Evolutionary conservation across 2,888 invertebrate genomes (phyloP).

Genomic region (Ptilodon capucinus): DNA sequence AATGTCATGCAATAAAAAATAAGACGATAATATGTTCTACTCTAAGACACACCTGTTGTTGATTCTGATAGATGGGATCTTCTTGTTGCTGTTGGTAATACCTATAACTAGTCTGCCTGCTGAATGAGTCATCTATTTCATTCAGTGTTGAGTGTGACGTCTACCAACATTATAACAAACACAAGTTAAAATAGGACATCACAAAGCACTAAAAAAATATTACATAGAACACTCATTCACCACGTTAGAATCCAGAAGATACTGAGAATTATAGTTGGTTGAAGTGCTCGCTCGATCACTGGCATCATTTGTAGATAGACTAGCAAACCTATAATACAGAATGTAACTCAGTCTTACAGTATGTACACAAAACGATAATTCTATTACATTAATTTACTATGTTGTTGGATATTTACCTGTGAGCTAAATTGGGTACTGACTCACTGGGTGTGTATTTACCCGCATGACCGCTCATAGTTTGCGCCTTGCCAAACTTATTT

Average conservation of each 20-base stretch:
- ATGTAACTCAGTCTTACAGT: background rate
- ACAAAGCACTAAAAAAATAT: background rate
- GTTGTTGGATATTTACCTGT: constrained; percentile 60
- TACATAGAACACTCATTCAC: constrained; percentile 38
- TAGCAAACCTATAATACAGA: constrained; percentile 83
- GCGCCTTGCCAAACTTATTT: constrained; percentile 90
- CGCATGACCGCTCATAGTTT: constrained; percentile 90
- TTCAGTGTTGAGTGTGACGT: constrained; percentile 74
- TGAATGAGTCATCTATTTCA: constrained; percentile 77
- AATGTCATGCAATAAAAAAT: too few species aligned
- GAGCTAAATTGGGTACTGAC: constrained; percentile 78
- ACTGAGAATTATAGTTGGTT: constrained; percentile 71
- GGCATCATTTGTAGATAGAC: constrained; percentile 77
- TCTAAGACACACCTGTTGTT: constrained; percentile 65
- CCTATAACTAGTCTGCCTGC: constrained; percentile 74
- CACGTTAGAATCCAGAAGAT: constrained; percentile 68
- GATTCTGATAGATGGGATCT: constrained; percentile 78
- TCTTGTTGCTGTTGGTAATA: constrained; percentile 68
- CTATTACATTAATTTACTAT: background rate
- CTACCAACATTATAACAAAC: constrained; percentile 37
- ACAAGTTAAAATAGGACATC: background rate
- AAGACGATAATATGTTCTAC: too few species aligned
- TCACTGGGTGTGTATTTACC: constrained; percentile 91
- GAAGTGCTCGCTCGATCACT: constrained; percentile 73
- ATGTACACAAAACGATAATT: background rate